phyloP scores from a whole-genome alignment of 2,113 vertebrate genomes.

The Cairina moschata region DNA sequence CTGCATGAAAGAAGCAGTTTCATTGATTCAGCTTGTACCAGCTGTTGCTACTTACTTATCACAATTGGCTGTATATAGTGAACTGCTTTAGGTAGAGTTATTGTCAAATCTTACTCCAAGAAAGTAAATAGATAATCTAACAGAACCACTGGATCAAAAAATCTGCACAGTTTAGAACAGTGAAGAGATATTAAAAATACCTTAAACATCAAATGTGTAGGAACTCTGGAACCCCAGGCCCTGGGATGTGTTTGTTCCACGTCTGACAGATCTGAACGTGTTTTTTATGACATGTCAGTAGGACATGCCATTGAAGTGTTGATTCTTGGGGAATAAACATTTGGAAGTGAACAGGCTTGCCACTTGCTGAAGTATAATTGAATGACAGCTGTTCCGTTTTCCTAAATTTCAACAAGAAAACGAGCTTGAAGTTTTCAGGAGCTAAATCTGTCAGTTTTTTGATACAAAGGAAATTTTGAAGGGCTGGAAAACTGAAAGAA shows the following conservation, averaged over 20 bases:
- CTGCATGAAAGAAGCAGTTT: neutral
- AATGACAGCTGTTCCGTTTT: constrained; percentile 49
- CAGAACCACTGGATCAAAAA: neutral
- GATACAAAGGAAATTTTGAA: constrained; percentile 31
- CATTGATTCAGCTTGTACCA: neutral
- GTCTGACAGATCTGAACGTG: neutral
- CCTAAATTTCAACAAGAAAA: constrained; percentile 18
- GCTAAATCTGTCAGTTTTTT: constrained; percentile 50
- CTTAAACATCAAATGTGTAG: neutral
- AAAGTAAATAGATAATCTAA: neutral
- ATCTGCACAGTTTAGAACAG: neutral
- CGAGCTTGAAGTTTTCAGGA: constrained; percentile 10
- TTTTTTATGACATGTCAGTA: neutral
- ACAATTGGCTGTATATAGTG: neutral
- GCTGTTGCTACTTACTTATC: neutral
- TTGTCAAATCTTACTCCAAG: neutral
- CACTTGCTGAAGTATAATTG: constrained; percentile 20
- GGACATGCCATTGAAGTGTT: constrained; percentile 13
- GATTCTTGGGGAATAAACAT: constrained; percentile 13
- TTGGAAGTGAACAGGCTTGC: constrained; percentile 43
- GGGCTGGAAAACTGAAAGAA: neutral
- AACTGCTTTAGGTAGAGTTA: neutral
- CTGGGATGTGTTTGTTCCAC: neutral
- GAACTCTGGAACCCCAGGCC: neutral
- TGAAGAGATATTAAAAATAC: neutral